phyloP scores from a whole-genome alignment of 2,797 vertebrate species.

The Lindbergichthys nudifrons region DNA sequence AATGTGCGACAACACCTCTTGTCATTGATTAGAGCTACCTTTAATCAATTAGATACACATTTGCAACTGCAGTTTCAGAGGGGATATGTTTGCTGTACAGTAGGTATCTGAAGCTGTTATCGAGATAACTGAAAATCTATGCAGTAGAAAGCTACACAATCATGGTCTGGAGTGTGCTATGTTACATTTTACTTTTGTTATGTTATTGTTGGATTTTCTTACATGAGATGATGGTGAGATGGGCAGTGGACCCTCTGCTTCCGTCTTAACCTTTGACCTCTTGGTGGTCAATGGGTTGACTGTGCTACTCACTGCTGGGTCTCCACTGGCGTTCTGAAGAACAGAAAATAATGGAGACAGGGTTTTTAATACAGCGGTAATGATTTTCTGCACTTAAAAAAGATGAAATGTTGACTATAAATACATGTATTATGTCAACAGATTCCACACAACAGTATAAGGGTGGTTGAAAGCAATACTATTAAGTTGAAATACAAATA shows the following conservation, averaged over 20 bases:
- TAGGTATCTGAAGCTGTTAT: not conserved
- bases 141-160: not conserved
- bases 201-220: not conserved
- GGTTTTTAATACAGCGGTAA: not conserved
- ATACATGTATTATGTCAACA: too few relatives aligned
- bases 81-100: not conserved
- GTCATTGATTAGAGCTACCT: conserved; percentile 51
- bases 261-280: conserved; percentile 95
- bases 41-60: conserved; percentile 47
- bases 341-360: conserved; percentile 5
- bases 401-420: too few relatives aligned
- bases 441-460: too few relatives aligned
- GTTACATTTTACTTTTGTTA: not conserved
- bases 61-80: conserved; percentile 5
- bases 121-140: not conserved
- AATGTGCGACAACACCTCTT: conserved; percentile 1
- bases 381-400: not conserved
- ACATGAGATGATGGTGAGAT: conserved; percentile 92
- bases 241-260: conserved; percentile 86
- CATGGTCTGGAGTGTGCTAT: not conserved
- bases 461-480: too few relatives aligned
- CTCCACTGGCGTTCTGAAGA: conserved; percentile 83
- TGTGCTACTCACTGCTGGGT: conserved; percentile 95
- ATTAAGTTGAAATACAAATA: too few relatives aligned
- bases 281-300: conserved; percentile 92